Evolutionary conservation across 2,888 invertebrate genomes (phyloP), one percentile per base, ranked within the genome.

Genomic region (Galerucella calmariensis): DNA sequence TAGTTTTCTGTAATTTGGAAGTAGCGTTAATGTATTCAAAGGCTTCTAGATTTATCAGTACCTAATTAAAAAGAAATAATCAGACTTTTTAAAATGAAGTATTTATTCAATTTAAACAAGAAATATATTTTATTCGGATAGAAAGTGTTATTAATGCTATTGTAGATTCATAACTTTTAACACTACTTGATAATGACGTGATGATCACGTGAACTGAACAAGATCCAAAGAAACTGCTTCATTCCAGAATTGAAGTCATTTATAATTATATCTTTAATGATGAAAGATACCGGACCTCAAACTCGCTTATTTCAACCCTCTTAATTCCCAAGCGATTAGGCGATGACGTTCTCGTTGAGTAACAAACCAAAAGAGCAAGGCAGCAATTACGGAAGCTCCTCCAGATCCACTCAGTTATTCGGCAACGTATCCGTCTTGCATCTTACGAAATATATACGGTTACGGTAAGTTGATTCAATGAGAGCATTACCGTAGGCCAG

Each of bases 401-500:
- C 67, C 63, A 65, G 20, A 65, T 12, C 46, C 66, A 59, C 69
- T 73, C 77, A 77, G 78, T 79, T 80, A 80, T 76, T 76, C 78
- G 78, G 77, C 75, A 77, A 77, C 77, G 79, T 75, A 73, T 74
- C 67, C 76, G 70, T 72, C 65, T 66, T 67, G 71, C 74, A 53
- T 75, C 76, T 72, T 67, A 76, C 78, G 76, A 78, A 65, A 48
- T 11, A 65, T 41, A 63, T 78, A 81, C 81, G 80, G 79, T 84
- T 81, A 84, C 83, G 84, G 79, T 81, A 80, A 82, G 81, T 82
- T 84, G 76, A 82, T 82, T 77, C 83, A 78, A 82, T 82, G 83
- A 85, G 85, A 84, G 83, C 81, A 35, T 46, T 11, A 14, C 14
- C 11, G 20, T 65, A 65, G 63, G 63, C 63, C 63, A 46, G 46